Conservation (phyloP, 2,888 invertebrate species). For the Mongoloraphidia duomilia region DNA sequence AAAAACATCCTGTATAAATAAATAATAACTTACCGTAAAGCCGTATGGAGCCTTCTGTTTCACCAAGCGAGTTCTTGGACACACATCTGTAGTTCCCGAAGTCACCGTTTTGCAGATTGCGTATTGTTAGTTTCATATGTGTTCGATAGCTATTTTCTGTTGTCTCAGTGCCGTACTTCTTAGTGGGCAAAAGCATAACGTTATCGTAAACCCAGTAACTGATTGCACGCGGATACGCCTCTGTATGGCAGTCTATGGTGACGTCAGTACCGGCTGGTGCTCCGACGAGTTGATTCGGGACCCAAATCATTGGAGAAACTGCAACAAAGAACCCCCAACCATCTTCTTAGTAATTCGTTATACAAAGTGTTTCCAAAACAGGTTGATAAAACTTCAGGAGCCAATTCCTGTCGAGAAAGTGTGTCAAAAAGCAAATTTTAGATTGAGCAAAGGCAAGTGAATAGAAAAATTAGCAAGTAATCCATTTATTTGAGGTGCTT, state of each 20-base stretch:
- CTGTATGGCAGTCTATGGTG: conserved; percentile 84
- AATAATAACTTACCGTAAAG: conserved; percentile 60
- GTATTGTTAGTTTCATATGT: conserved; percentile 78
- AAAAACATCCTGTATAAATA: conserved; percentile 6
- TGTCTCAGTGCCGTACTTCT: conserved; percentile 72
- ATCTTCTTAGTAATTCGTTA: too few relatives aligned
- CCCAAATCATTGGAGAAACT: conserved; percentile 93
- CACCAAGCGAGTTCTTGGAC: conserved; percentile 85
- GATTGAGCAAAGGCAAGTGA: too few relatives aligned
- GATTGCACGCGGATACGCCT: conserved; percentile 82
- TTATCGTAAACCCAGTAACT: conserved; percentile 87
- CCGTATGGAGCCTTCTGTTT: conserved; percentile 84
- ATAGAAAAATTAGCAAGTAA: too few relatives aligned
- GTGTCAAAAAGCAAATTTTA: too few relatives aligned
- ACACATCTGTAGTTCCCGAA: conserved; percentile 87
- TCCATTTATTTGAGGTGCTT: too few relatives aligned
- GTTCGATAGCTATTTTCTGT: conserved; percentile 79
- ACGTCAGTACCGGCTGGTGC: conserved; percentile 84
- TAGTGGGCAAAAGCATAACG: conserved; percentile 77
- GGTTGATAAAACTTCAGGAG: too few relatives aligned
- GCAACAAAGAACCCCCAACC: conserved; percentile 21
- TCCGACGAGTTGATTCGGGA: conserved; percentile 84
- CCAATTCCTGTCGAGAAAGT: too few relatives aligned
- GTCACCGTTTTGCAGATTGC: conserved; percentile 68
- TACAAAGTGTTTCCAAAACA: too few relatives aligned